These are phyloP conservation scores for Trichonephila clavata DNA, from an alignment of 1,140 invertebrate species.

Conservation along the genomic window DNA sequence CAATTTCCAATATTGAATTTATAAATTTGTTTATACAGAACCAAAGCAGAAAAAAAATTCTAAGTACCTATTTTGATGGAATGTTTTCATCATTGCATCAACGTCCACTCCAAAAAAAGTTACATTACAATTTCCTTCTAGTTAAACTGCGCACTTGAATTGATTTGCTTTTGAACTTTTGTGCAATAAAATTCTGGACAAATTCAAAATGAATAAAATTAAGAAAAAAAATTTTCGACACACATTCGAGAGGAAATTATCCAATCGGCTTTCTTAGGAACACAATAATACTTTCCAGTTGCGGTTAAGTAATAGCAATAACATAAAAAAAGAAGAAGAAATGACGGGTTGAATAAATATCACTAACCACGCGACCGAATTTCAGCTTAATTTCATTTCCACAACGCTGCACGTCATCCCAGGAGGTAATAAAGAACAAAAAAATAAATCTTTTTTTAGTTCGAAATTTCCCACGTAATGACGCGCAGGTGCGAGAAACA, in stretches of 20 bases:
- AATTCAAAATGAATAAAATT: too few species aligned
- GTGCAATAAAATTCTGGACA: too few species aligned
- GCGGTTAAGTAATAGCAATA: background rate
- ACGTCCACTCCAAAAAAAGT: too few species aligned
- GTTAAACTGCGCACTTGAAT: too few species aligned
- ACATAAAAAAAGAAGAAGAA: background rate
- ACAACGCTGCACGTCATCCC: conserved; percentile 3
- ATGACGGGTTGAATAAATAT: conserved; percentile 17
- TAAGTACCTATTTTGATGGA: too few species aligned
- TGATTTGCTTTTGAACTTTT: too few species aligned
- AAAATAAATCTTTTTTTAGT: conserved; percentile 19
- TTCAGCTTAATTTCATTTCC: conserved; percentile 27
- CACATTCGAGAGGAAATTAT: background rate
- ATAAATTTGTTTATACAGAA: too few species aligned
- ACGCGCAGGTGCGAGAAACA: conserved; percentile 19
- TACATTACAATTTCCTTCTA: too few species aligned
- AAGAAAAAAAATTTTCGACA: too few species aligned
- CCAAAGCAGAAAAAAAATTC: too few species aligned
- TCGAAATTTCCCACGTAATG: conserved; percentile 16
- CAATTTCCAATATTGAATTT: too few species aligned
- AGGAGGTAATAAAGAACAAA: background rate
- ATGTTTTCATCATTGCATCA: too few species aligned
- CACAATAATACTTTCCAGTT: background rate
- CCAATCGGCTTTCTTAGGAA: background rate
- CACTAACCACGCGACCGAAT: conserved; percentile 6